Percentiles rank a stretch among this genome's conserved stretches.
phyloP scores from a whole-genome alignment of 2,888 invertebrate species.

The Erebia epiphron region DNA sequence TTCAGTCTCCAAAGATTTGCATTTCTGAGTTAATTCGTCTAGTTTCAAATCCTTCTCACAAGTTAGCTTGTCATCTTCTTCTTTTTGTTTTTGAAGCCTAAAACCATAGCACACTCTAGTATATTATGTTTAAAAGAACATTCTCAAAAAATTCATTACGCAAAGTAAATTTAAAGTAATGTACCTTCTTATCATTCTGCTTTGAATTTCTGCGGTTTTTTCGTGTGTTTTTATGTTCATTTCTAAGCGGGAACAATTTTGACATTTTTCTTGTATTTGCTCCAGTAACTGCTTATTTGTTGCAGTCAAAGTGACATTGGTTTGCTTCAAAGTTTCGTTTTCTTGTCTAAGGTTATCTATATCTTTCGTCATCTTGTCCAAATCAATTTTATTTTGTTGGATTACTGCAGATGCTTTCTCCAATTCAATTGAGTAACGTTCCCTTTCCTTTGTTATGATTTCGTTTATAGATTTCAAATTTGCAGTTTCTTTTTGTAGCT shows the following conservation, averaged over 20 bases:
- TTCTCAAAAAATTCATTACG: neutral
- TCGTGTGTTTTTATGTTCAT: slow-evolving; percentile 73
- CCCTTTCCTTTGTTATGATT: slow-evolving; percentile 59
- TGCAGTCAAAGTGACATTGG: slow-evolving; percentile 33
- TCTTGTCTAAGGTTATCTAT: slow-evolving; percentile 65
- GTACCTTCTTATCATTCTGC: slow-evolving; percentile 70
- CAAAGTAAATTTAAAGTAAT: slow-evolving; percentile 14
- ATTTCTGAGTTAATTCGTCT: slow-evolving; percentile 60
- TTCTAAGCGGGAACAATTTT: slow-evolving; percentile 59
- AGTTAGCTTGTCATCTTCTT: slow-evolving; percentile 55
- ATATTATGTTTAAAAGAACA: neutral
- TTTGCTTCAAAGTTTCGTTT: slow-evolving; percentile 50
- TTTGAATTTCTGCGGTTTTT: slow-evolving; percentile 71
- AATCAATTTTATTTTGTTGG: slow-evolving; percentile 57
- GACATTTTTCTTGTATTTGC: slow-evolving; percentile 63
- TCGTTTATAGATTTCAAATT: slow-evolving; percentile 58
- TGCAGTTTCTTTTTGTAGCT: slow-evolving; percentile 51
- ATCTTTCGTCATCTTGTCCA: slow-evolving; percentile 63
- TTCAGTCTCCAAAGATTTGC: slow-evolving; percentile 55
- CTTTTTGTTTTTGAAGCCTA: slow-evolving; percentile 67
- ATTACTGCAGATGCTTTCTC: slow-evolving; percentile 61
- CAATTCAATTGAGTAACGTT: slow-evolving; percentile 57
- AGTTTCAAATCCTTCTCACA: slow-evolving; percentile 61
- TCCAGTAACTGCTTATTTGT: slow-evolving; percentile 60
- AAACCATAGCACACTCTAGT: neutral